A percentile compares a stretch with the other conserved stretches of the same genome.
phyloP scores from a whole-genome alignment of 2,888 invertebrate genomes.

The Apocheima hispidaria region DNA sequence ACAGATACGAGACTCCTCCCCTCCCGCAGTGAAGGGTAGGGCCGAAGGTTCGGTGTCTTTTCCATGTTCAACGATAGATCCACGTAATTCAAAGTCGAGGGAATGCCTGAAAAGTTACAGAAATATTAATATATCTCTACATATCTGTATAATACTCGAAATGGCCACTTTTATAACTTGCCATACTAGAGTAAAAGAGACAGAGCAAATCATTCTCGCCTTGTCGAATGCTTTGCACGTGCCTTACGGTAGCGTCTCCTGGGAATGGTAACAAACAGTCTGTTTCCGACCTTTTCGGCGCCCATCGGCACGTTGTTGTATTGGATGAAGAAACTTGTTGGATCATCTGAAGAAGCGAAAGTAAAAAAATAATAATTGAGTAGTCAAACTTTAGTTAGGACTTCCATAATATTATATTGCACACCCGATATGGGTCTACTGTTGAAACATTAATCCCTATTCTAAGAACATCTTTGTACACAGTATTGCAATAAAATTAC shows the following conservation, averaged over 20 bases:
- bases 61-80: constrained; percentile 59
- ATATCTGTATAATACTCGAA: neutral
- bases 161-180: neutral
- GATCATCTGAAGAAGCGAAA: constrained; percentile 56
- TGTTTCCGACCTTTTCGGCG: constrained; percentile 87
- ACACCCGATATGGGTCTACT: too few species aligned
- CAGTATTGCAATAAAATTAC: too few species aligned
- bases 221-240: too few species aligned
- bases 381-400: too few species aligned
- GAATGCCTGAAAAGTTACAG: constrained; percentile 77
- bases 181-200: too few species aligned
- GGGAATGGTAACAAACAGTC: constrained; percentile 90
- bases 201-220: too few species aligned
- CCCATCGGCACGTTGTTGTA: constrained; percentile 90
- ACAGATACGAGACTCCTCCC: constrained; percentile 86
- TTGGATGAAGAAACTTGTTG: constrained; percentile 66
- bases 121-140: neutral
- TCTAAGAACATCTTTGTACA: too few species aligned
- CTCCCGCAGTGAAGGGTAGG: constrained; percentile 65
- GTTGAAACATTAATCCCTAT: too few species aligned
- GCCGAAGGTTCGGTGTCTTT: constrained; percentile 67
- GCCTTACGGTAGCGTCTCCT: constrained; percentile 87
- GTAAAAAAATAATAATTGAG: too few species aligned
- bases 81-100: constrained; percentile 87
- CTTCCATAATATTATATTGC: too few species aligned